Evolutionary conservation across 2,113 vertebrate species (phyloP), one percentile per base, ranked within the genome.

Genomic region (Odobenus rosmarus): DNA sequence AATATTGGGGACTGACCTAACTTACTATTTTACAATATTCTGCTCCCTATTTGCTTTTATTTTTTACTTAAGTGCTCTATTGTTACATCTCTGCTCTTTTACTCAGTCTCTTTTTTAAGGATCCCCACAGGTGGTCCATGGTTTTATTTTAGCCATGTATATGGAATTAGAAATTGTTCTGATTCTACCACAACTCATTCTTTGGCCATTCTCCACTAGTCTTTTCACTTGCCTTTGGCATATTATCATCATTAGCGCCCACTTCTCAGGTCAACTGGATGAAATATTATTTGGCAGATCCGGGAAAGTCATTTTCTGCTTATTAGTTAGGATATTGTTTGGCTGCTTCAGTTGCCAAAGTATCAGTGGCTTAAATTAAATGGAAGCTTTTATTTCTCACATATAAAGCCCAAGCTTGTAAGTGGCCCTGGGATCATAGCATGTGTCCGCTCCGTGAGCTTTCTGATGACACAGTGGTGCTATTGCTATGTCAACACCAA

Each of bases 241-340:
- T 72, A 15, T 72, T 16, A n/a, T 26, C 9, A 19, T 92, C 79
- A 33, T 69, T 55, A 53, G 10, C 2, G 64, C 5, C 12, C 10
- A 24, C 67, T 93, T 95, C 11, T 59, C 74, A 53, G 19, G 42
- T 80, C 57, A 23, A 4, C 74, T 90, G 62, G 81, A 57, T 64
- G 53, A 96, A 72, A 33, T 88, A 64, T 57, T 79, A 51, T 59
- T 93, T 77, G 15, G 26, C 59, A 67, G 31, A 10, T 80, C 28
- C 26, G 36, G 42, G 39, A 90, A 96, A 85, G 55, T 33, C 26
- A 81, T 61, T 94, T 39, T 96, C 64, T n/a, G 55, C 53, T 94
- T 93, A 71, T 67, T 83, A 55, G 42, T 39, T 95, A n/a, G 6
- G n/a, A 39, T 81, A 59, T 39, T 49, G 42, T 76, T 93, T 82